Evolutionary conservation across 1,140 invertebrate genomes (phyloP).

Genomic region (Akabosia matsudoensis): DNA sequence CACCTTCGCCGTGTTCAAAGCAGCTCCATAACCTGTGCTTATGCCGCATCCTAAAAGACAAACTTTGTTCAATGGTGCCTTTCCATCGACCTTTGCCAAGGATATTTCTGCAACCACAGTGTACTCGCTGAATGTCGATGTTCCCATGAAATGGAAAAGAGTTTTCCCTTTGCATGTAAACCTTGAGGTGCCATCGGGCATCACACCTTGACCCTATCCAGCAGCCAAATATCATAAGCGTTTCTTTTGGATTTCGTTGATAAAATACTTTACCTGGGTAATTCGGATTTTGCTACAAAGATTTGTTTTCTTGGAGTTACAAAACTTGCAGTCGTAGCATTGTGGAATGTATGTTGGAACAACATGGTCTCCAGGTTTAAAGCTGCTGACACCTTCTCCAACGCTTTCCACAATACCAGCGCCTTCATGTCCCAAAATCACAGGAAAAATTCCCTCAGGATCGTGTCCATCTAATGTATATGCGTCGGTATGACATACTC

Average conservation of each 20-base stretch:
- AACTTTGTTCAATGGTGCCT: conserved; percentile 82
- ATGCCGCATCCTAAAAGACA: conserved; percentile 96
- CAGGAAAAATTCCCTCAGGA: conserved; percentile 90
- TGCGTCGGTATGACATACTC: conserved; percentile 84
- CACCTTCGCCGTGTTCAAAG: conserved; percentile 87
- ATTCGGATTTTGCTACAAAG: conserved; percentile 86
- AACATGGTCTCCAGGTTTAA: conserved; percentile 89
- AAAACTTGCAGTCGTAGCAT: conserved; percentile 95
- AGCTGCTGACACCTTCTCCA: conserved; percentile 85
- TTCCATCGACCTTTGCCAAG: conserved; percentile 70
- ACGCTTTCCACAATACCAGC: conserved; percentile 93
- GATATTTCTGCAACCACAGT: conserved; percentile 97
- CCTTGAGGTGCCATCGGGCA: conserved; percentile 90
- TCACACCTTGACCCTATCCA: conserved; percentile 75
- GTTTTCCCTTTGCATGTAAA: conserved; percentile 89
- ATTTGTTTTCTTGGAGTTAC: conserved; percentile 92
- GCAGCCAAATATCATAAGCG: too few species aligned
- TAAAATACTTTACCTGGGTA: conserved; percentile 66
- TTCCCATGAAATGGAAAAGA: conserved; percentile 96
- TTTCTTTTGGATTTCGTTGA: too few species aligned
- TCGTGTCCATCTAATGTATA: conserved; percentile 73
- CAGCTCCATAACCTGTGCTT: conserved; percentile 88
- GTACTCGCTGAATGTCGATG: conserved; percentile 95
- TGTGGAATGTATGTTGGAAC: conserved; percentile 95
- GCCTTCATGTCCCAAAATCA: conserved; percentile 90